phyloP scores from a whole-genome alignment of 2,113 vertebrate genomes.

The Cheilinus undulatus region DNA sequence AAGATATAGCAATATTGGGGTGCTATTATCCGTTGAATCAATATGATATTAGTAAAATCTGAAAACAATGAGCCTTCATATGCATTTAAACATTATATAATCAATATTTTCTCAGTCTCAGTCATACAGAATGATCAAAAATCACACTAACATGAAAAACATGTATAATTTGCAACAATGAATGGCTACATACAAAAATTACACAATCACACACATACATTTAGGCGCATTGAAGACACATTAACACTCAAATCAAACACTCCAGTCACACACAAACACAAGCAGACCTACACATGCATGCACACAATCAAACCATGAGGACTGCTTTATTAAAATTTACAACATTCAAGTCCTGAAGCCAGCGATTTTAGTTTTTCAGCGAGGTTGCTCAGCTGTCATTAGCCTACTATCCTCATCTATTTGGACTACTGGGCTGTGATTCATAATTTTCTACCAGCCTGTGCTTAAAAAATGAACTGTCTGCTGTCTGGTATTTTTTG shows the following conservation, averaged over 20 bases:
- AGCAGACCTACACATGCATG: background rate
- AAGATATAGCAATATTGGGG: too few species aligned
- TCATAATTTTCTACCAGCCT: constrained; percentile 35
- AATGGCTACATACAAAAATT: constrained; percentile 25
- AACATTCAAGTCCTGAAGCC: constrained; percentile 4
- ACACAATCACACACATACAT: background rate
- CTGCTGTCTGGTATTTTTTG: constrained; percentile 16
- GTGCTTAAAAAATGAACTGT: constrained; percentile 28
- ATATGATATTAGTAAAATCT: background rate
- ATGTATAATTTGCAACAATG: constrained; percentile 37
- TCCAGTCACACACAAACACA: constrained; percentile 6
- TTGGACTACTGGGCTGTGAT: constrained; percentile 20
- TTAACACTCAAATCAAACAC: too few species aligned
- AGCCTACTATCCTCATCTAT: background rate
- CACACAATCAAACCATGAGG: background rate
- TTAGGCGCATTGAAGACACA: background rate
- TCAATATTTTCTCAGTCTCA: constrained; percentile 24
- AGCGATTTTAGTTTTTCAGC: constrained; percentile 9
- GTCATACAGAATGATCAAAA: constrained; percentile 40
- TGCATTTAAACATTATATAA: background rate
- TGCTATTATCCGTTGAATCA: too few species aligned
- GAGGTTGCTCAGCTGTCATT: constrained; percentile 26
- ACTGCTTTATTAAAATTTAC: constrained; percentile 10
- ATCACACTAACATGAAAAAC: constrained; percentile 34
- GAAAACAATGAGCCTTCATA: constrained; percentile 60